A percentile compares a stretch with the other conserved stretches of the same genome.
Conservation (phyloP, 1,140 invertebrate species). For the Diachasmimorpha longicaudata region DNA sequence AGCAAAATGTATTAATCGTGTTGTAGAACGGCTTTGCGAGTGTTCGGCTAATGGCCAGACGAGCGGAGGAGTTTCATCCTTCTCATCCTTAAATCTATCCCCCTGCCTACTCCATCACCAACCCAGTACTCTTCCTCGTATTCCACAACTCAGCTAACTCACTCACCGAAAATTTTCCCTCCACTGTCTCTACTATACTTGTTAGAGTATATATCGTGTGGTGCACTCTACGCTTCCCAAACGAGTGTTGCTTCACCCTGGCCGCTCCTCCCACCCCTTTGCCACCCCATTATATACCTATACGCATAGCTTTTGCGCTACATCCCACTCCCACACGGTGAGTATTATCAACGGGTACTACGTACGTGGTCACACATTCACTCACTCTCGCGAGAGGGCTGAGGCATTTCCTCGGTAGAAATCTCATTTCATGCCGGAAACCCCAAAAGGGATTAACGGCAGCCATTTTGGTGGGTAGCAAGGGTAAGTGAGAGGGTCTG, state of each 20-base stretch:
- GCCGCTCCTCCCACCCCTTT: neutral
- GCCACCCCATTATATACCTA: conserved; percentile 25
- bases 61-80: conserved; percentile 45
- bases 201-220: neutral
- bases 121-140: conserved; percentile 11
- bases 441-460: conserved; percentile 56
- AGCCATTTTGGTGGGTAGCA: conserved; percentile 46
- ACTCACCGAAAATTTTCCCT: conserved; percentile 25
- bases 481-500: conserved; percentile 32
- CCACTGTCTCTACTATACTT: neutral
- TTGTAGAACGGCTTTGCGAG: conserved; percentile 57
- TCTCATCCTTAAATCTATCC: conserved; percentile 55
- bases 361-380: conserved; percentile 17
- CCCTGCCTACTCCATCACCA: conserved; percentile 6
- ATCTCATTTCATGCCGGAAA: conserved; percentile 57
- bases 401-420: conserved; percentile 45
- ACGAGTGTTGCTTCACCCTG: conserved; percentile 5
- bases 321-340: neutral
- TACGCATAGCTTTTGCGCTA: neutral
- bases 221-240: neutral
- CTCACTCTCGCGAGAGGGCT: neutral
- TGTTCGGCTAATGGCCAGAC: conserved; percentile 53
- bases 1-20: conserved; percentile 64
- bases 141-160: conserved; percentile 19
- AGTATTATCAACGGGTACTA: neutral